These are phyloP conservation scores for Carpatolechia fugitivella DNA, from an alignment of 2,888 invertebrate genomes.

Conservation along the genomic window DNA sequence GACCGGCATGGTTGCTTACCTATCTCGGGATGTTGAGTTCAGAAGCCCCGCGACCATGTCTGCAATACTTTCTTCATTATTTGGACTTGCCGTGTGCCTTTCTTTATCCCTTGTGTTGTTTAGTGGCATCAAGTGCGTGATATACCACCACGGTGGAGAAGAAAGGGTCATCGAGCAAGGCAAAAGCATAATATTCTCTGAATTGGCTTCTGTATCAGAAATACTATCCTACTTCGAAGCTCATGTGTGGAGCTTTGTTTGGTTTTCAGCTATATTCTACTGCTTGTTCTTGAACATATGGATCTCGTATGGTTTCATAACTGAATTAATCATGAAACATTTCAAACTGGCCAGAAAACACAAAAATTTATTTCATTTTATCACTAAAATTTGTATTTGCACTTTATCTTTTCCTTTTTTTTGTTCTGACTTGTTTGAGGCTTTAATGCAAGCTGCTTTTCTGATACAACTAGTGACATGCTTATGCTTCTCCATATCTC, in stretches of 20 bases:
- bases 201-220: conserved; percentile 56
- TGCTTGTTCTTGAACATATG: conserved; percentile 54
- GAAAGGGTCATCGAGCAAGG: conserved; percentile 57
- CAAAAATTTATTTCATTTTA: conserved; percentile 33
- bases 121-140: conserved; percentile 61
- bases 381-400: conserved; percentile 37
- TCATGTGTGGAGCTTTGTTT: conserved; percentile 55
- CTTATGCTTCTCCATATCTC: conserved; percentile 51
- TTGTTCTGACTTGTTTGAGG: conserved; percentile 56
- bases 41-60: conserved; percentile 68
- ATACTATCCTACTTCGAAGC: conserved; percentile 56
- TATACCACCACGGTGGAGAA: conserved; percentile 65
- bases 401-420: conserved; percentile 52
- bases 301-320: conserved; percentile 51
- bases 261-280: conserved; percentile 53
- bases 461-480: conserved; percentile 53
- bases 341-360: conserved; percentile 33
- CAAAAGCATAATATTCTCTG: conserved; percentile 41
- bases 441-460: conserved; percentile 46
- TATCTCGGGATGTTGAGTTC: conserved; percentile 54
- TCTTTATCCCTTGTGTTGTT: conserved; percentile 49
- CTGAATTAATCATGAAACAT: conserved; percentile 36
- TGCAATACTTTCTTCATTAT: conserved; percentile 47
- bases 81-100: conserved; percentile 43
- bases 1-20: conserved; percentile 50